A percentile compares a stretch with the other conserved stretches of the same genome.
Conservation (phyloP, 2,888 invertebrate genomes). For the Timandra comae region DNA sequence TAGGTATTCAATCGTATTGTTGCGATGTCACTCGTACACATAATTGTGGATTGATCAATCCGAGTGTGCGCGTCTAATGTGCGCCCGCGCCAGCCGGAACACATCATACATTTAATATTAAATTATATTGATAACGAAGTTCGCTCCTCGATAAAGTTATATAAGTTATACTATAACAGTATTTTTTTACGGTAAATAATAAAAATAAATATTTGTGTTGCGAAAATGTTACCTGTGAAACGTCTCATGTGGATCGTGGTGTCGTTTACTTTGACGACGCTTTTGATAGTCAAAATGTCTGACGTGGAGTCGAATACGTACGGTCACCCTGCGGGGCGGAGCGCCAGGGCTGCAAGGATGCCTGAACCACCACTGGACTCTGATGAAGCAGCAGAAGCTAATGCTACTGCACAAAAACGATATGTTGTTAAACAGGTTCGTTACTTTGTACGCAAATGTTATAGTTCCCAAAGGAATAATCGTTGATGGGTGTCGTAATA, state of each 20-base stretch:
- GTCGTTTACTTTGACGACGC: conserved; percentile 27
- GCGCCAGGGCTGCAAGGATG: conserved; percentile 16
- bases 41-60: conserved; percentile 3
- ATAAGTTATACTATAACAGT: no score
- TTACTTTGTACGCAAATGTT: no score
- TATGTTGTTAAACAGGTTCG: conserved; percentile 25
- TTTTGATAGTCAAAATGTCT: conserved; percentile 32
- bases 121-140: not conserved
- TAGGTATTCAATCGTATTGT: conserved; percentile 1
- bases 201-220: no score
- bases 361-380: conserved; percentile 1
- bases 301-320: conserved; percentile 19
- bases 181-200: no score
- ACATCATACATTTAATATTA: not conserved
- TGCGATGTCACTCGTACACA: conserved; percentile 3
- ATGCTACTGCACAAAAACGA: conserved; percentile 13
- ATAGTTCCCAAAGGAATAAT: no score
- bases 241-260: conserved; percentile 33
- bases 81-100: not conserved
- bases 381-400: conserved; percentile 4
- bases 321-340: conserved; percentile 19
- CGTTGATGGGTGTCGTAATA: no score
- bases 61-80: not conserved
- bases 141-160: no score
- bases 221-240: conserved; percentile 7